These are phyloP conservation scores for Operophtera brumata DNA, from an alignment of 2,888 invertebrate species.

Conservation along the genomic window DNA sequence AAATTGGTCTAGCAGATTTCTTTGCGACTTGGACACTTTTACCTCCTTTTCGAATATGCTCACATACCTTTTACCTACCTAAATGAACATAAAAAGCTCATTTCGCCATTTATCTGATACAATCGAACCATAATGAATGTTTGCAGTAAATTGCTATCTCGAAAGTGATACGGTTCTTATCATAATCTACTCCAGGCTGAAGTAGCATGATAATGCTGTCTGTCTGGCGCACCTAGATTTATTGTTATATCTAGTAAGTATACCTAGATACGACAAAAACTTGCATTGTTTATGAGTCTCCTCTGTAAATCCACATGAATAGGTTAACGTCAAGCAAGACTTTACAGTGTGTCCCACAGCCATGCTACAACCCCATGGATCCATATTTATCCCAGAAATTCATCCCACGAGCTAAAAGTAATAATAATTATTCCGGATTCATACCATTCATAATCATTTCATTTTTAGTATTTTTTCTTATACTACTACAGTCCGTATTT, in stretches of 20 bases:
- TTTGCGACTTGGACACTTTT: too few species aligned
- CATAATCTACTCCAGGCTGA: conserved; percentile 43
- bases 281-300: background rate
- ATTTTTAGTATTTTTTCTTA: too few species aligned
- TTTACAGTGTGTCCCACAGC: too few species aligned
- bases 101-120: conserved; percentile 4
- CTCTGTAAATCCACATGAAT: background rate
- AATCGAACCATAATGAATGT: conserved; percentile 22
- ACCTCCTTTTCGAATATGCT: too few species aligned
- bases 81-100: background rate
- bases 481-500: too few species aligned
- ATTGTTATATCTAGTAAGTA: background rate
- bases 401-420: too few species aligned
- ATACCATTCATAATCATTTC: too few species aligned
- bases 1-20: too few species aligned
- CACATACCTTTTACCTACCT: background rate
- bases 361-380: too few species aligned
- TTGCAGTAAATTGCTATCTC: conserved; percentile 37
- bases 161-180: conserved; percentile 49
- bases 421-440: too few species aligned
- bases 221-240: conserved; percentile 36
- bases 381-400: too few species aligned
- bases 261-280: background rate
- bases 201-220: conserved; percentile 47
- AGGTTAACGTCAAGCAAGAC: too few species aligned